phyloP scores from a whole-genome alignment of 2,113 vertebrate genomes.

The Meleagris gallopavo region DNA sequence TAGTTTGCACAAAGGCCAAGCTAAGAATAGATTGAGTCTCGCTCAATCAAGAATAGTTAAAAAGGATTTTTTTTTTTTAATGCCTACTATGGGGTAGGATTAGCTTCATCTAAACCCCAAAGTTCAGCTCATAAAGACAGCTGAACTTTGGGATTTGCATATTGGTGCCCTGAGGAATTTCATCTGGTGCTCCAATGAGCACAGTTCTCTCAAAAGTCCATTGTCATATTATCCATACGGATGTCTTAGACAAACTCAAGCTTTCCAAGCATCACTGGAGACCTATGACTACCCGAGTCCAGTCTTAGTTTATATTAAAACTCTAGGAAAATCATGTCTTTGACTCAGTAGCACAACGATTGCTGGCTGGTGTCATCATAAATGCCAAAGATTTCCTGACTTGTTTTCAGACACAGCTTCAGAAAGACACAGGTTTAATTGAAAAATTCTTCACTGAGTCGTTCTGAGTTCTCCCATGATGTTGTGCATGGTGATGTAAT shows the following conservation, averaged over 20 bases:
- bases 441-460: neutral
- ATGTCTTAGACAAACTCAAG: accelerated
- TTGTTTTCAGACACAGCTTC: neutral
- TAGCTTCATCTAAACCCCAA: neutral
- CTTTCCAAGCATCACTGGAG: neutral
- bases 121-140: neutral
- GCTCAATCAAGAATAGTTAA: neutral
- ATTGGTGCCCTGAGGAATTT: neutral
- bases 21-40: neutral
- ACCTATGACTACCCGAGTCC: neutral
- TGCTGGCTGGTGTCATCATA: neutral
- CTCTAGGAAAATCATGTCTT: neutral
- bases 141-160: neutral
- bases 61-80: neutral
- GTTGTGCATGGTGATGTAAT: neutral
- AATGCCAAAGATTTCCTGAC: neutral
- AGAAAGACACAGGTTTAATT: neutral
- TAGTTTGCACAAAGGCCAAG: neutral
- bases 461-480: neutral
- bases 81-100: slow-evolving; percentile 17
- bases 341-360: neutral
- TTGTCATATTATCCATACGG: accelerated
- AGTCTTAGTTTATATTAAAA: neutral
- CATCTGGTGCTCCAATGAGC: neutral
- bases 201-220: neutral